phyloP scores from a whole-genome alignment of 2,888 invertebrate genomes.

The Metallyticus violacea region DNA sequence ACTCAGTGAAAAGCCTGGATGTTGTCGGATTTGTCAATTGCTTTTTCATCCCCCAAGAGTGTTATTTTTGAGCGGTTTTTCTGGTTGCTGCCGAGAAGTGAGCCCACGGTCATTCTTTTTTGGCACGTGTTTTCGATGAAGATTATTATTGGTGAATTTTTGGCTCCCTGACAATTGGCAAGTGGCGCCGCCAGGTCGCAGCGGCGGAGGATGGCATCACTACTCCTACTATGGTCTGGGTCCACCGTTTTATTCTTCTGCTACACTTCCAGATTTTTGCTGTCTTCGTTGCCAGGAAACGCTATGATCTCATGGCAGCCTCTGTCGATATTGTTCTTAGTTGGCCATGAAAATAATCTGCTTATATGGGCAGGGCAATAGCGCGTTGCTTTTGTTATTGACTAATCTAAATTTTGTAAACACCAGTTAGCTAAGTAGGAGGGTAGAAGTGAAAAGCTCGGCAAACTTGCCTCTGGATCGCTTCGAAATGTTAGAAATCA shows the following conservation, averaged over 20 bases:
- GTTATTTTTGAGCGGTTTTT: slow-evolving; percentile 13
- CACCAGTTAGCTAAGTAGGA: too few relatives aligned
- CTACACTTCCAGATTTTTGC: background rate
- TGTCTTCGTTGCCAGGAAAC: background rate
- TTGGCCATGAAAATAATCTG: background rate
- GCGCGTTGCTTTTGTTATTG: too few relatives aligned
- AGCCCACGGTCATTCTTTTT: background rate
- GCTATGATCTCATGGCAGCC: background rate
- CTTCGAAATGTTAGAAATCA: too few relatives aligned
- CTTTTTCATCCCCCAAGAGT: background rate
- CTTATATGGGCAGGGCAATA: background rate
- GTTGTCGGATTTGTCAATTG: background rate
- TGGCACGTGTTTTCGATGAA: slow-evolving; percentile 22
- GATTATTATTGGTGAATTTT: slow-evolving; percentile 28
- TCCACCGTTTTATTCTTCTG: background rate
- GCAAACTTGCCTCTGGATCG: too few relatives aligned
- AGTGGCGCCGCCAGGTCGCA: slow-evolving; percentile 23
- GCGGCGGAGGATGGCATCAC: background rate
- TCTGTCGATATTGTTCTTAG: background rate
- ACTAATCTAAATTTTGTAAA: too few relatives aligned
- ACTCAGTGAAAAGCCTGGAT: background rate
- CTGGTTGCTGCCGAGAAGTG: background rate
- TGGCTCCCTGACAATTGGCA: slow-evolving; percentile 24
- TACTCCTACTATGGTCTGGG: background rate
- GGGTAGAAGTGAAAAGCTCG: too few relatives aligned